Evolutionary conservation across 2,888 invertebrate genomes (phyloP), one percentile per base, ranked within the genome.

Genomic region (Standfussiana lucernea): DNA sequence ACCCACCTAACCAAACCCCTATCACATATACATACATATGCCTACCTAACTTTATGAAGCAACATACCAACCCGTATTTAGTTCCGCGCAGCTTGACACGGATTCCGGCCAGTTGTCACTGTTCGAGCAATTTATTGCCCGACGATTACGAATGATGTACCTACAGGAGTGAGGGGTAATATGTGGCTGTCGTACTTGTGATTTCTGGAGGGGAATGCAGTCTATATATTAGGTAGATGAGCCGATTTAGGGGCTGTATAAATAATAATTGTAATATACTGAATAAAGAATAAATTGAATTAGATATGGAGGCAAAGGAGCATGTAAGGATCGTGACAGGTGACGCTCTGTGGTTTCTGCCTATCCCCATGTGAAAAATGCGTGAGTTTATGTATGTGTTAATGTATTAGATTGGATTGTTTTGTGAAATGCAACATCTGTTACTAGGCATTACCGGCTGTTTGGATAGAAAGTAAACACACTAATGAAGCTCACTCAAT

Each of bases 111-210:
- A 56, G 73, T 72, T 86, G 86, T 83, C 83, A 72, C 61, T 59
- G 53, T 42, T n/a, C 50, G 65, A 74, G 61, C 56, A 74, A 86
- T 83, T 83, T 83, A 83, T 83, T 74, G 84, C 73, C 24, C 40
- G 68, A 62, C 75, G 69, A 83, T 86, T 80, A 81, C 82, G 82
- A 87, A 81, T 80, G 66, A 80, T 72, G 32, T n/a, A 35, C 15
- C 40, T 64, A 64, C 56, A 62, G 42, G 1, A 72, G 40, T 61
- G 28, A 37, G n/a, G 18, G 28, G 61, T 72, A 56, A 67, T 62
- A 79, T 7, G 45, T 67, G 11, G 83, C 28, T 67, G 83, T 68
- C 62, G 32, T 35, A 28, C 1, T 47, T 65, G 64, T 42, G 56
- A 47, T 47, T 75, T 75, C 78, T 65, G n/a, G 13, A 74, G 45